phyloP scores from a whole-genome alignment of 1,140 invertebrate genomes.

The Drosophila serrata region DNA sequence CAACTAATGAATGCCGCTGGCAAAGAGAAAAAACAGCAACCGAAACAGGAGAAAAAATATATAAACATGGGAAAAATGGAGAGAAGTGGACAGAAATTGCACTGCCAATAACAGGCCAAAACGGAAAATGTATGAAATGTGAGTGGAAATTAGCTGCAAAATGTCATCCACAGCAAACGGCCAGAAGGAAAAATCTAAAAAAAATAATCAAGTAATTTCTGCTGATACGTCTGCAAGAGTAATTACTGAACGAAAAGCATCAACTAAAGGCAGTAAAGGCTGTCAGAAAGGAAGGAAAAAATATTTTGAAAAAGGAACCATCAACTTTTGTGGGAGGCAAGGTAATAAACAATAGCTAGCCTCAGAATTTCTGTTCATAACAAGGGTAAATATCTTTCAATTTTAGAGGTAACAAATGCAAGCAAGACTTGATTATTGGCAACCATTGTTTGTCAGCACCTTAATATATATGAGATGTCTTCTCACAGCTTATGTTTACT shows the following conservation, averaged over 20 bases:
- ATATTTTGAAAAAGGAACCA: neutral
- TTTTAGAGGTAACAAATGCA: neutral
- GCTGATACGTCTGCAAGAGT: constrained; percentile 3
- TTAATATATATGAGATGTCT: no score
- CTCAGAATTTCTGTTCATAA: neutral
- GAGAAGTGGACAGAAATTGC: constrained; percentile 37
- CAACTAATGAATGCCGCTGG: constrained; percentile 48
- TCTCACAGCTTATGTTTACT: constrained; percentile 1
- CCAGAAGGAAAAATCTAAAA: constrained; percentile 14
- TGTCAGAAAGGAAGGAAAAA: neutral
- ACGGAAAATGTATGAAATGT: constrained; percentile 43
- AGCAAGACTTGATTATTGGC: neutral
- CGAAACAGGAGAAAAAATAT: constrained; percentile 14
- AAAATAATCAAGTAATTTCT: constrained; percentile 29
- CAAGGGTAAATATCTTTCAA: constrained; percentile 3
- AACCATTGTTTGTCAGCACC: neutral
- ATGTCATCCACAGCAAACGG: constrained; percentile 51
- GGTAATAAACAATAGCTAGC: neutral
- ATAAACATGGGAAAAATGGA: constrained; percentile 15
- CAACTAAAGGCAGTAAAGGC: neutral
- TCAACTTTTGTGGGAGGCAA: neutral
- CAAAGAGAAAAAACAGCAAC: constrained; percentile 34
- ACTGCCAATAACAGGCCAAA: constrained; percentile 57
- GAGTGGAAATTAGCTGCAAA: constrained; percentile 54
- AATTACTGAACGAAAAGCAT: constrained; percentile 23